Conservation (phyloP, 2,797 vertebrate genomes). For the Apodemus agrarius region DNA sequence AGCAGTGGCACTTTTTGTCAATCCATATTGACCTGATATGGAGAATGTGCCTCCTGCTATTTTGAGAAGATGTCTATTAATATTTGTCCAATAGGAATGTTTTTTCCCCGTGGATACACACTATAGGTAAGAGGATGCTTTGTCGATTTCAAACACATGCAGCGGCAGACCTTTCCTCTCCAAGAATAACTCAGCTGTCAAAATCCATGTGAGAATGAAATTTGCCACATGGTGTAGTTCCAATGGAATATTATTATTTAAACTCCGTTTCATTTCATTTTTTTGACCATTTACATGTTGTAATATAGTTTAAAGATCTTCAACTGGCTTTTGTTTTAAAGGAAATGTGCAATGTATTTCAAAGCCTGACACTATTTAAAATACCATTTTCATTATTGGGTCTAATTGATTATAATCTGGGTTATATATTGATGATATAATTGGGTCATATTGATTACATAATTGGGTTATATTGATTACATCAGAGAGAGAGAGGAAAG, state of each 20-base stretch:
- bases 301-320: constrained; percentile 54
- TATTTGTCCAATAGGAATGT: constrained; percentile 75
- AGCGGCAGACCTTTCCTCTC: constrained; percentile 84
- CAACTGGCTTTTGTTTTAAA: constrained; percentile 43
- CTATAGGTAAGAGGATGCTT: constrained; percentile 82
- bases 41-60: constrained; percentile 75
- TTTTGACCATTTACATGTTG: constrained; percentile 74
- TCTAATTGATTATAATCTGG: constrained; percentile 67
- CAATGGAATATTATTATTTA: constrained; percentile 82
- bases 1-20: constrained; percentile 62
- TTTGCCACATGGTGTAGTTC: constrained; percentile 84
- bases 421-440: not conserved
- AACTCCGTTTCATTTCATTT: constrained; percentile 70
- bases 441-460: constrained; percentile 56
- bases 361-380: constrained; percentile 62
- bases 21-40: constrained; percentile 60
- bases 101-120: constrained; percentile 69
- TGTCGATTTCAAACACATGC: constrained; percentile 82
- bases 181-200: constrained; percentile 85
- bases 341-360: constrained; percentile 1
- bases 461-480: constrained; percentile 62
- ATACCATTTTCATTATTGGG: constrained; percentile 60
- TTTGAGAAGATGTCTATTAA: constrained; percentile 79
- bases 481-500: constrained; percentile 54
- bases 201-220: constrained; percentile 83